A percentile compares a stretch with the other conserved stretches of the same genome.
Conservation (phyloP, 2,888 invertebrate genomes). For the Diplazon laetatorius region DNA sequence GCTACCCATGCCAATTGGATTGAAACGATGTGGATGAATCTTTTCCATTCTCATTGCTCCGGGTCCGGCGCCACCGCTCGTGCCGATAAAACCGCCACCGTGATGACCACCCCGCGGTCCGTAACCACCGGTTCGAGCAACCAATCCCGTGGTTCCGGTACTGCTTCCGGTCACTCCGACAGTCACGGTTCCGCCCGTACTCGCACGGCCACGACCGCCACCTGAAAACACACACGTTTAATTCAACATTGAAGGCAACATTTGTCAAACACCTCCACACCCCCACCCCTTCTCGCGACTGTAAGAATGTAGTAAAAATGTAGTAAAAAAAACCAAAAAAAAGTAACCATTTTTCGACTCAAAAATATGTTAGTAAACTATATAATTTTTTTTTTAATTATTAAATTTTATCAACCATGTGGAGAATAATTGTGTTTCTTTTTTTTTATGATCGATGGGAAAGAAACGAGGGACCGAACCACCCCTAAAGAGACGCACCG, state of each 20-base stretch:
- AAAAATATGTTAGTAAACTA: no score
- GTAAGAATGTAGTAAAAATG: background rate
- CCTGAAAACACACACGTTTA: slow-evolving; percentile 70
- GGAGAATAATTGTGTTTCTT: no score
- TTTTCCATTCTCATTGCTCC: slow-evolving; percentile 82
- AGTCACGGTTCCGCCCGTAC: slow-evolving; percentile 55
- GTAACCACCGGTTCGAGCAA: slow-evolving; percentile 76
- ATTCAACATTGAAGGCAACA: background rate
- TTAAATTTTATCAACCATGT: no score
- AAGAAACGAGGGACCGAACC: no score
- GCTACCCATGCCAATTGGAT: slow-evolving; percentile 81
- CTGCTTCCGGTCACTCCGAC: slow-evolving; percentile 65
- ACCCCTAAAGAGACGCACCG: no score
- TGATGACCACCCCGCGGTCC: slow-evolving; percentile 78
- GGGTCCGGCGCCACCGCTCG: slow-evolving; percentile 75
- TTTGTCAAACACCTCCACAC: no score
- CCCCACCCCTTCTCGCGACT: background rate
- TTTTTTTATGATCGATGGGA: no score
- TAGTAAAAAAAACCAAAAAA: no score
- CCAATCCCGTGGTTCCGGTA: slow-evolving; percentile 70
- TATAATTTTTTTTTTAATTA: no score
- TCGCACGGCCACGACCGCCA: slow-evolving; percentile 70
- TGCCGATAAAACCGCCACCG: slow-evolving; percentile 76
- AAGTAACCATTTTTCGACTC: no score
- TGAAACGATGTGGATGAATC: slow-evolving; percentile 81